Percentiles rank a stretch among this genome's conserved stretches.
These are phyloP conservation scores for Acrocephalus kingi DNA, from an alignment of 2,113 vertebrate species.

Conservation along the genomic window DNA sequence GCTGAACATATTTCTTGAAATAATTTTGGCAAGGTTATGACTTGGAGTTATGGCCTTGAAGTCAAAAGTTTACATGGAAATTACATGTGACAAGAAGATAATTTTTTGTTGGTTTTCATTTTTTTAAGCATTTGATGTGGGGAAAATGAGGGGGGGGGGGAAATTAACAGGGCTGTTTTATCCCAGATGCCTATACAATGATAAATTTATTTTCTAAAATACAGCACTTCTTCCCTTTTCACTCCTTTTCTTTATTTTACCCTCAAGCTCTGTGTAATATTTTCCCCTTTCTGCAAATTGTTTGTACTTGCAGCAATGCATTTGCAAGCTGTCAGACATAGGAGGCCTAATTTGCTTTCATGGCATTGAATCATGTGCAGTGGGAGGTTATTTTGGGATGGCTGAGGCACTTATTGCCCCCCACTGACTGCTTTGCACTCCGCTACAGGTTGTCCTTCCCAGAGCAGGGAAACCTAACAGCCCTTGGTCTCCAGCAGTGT, in stretches of 20 bases:
- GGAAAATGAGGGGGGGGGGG: not conserved
- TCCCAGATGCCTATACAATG: not conserved
- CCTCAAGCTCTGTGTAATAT: not conserved
- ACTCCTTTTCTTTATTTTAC: not conserved
- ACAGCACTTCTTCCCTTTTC: not conserved
- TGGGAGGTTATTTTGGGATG: not conserved
- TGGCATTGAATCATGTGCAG: not conserved
- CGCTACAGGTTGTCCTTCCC: not conserved
- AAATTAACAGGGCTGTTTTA: not conserved
- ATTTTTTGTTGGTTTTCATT: not conserved
- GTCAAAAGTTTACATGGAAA: conserved; percentile 48
- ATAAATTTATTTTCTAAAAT: conserved; percentile 9
- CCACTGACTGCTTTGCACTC: not conserved
- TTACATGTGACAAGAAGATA: conserved; percentile 15
- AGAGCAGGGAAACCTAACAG: not conserved
- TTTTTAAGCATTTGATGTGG: not conserved
- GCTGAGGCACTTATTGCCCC: not conserved
- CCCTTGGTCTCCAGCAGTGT: not conserved
- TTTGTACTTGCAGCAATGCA: not conserved
- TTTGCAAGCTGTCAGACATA: not conserved
- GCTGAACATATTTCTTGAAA: conserved; percentile 89
- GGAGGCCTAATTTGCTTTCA: not conserved
- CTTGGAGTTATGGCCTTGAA: conserved; percentile 76
- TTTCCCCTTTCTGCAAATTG: not conserved
- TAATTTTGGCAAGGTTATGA: conserved; percentile 80